These are phyloP conservation scores for Cyanoliseus patagonus DNA, from an alignment of 2,113 vertebrate genomes.

Conservation along the genomic window DNA sequence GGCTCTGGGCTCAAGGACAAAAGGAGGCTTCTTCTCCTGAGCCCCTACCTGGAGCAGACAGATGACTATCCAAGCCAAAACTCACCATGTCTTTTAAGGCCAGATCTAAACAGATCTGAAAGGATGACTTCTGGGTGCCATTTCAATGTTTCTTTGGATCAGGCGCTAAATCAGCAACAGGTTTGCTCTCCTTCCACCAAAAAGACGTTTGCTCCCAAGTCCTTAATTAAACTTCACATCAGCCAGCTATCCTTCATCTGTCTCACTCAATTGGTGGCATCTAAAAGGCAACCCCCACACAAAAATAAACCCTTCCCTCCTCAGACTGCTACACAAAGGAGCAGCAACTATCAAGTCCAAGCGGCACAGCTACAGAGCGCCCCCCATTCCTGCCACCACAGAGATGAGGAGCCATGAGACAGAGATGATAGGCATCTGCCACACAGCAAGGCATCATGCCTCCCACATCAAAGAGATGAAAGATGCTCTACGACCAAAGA, in stretches of 20 bases:
- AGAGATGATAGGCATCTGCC: not conserved
- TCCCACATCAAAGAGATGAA: not conserved
- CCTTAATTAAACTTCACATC: not conserved
- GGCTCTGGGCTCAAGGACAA: not conserved
- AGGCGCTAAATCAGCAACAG: not conserved
- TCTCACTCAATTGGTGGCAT: not conserved
- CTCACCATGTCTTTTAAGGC: not conserved
- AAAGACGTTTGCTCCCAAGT: not conserved
- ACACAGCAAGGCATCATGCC: not conserved
- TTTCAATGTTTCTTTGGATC: not conserved
- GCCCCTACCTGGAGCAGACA: not conserved
- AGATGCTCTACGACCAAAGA: rapidly evolving
- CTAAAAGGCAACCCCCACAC: not conserved
- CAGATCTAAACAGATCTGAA: not conserved
- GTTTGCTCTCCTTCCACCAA: not conserved
- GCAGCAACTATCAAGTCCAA: not conserved
- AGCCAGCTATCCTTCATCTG: not conserved
- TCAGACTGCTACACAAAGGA: not conserved
- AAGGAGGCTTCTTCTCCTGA: not conserved
- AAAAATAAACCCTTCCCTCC: not conserved
- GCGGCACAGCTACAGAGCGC: not conserved
- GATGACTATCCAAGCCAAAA: not conserved
- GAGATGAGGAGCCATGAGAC: not conserved
- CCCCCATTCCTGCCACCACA: rapidly evolving
- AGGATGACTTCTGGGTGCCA: not conserved